Evolutionary conservation across 2,113 vertebrate genomes (phyloP), one percentile per base, ranked within the genome.

Genomic region (Oryzias javanicus): DNA sequence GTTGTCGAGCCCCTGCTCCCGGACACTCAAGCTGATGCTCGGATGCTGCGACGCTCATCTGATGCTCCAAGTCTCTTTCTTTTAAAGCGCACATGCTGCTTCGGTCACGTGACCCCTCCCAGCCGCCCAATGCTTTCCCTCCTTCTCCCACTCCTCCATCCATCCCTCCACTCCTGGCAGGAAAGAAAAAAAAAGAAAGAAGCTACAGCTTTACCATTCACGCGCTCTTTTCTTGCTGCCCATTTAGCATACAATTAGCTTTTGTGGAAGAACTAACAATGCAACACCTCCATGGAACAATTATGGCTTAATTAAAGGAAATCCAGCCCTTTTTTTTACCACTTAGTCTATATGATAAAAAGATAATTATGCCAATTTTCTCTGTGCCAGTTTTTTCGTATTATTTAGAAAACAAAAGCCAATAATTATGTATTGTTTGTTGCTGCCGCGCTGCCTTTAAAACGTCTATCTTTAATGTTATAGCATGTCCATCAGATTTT

Each of bases 41-140:
- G 7, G 27, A 17, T 70, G 16, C 47, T 25, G 63, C 13, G 67
- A 48, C 49, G 49, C 60, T 54, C 66, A 59, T 76, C 77, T 79
- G 72, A 78, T 5, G 72, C 64, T 69, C 10, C 75, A 25, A 61
- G 18, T 61, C 65, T 41, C 60, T 71, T 60, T 72, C 67, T 75
- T 72, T 80, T 74, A 76, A 81, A 78, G 61, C 57, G 60, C 73
- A 67, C 73, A 78, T 63, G 73, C 76, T 77, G 76, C 58, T 75
- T 64, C 19, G 20, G 83, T 84, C 84, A 87, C 4, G 84, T 88
- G 84, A 81, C 70, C 64, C 18, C 0, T 47, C 80, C 42, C 42
- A 6, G 4, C 44, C 65, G 60, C 45, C 81, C 77, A 79, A 80
- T 82, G 61, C 59, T 63, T 71, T 71, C 6, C 14, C 44, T 68